Evolutionary conservation across 1,140 invertebrate species (phyloP).

Genomic region (Ips typographus): DNA sequence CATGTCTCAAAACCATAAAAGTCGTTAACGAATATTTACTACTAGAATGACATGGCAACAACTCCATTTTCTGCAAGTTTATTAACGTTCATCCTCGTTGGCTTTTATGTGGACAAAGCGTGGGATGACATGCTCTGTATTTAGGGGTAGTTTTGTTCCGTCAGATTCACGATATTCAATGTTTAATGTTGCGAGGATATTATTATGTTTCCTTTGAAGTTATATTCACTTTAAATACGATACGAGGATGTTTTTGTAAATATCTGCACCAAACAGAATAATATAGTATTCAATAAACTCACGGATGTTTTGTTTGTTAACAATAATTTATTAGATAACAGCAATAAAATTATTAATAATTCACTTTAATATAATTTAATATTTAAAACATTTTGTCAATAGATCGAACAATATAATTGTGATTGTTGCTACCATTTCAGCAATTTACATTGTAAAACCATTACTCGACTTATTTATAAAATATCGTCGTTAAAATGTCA

Average conservation of each 20-base stretch:
- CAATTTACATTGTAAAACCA: background rate
- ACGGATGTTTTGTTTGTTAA: background rate
- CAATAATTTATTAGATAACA: background rate
- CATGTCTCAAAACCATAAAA: conserved; percentile 6
- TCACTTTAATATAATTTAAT: background rate
- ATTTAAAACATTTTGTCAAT: too few species aligned
- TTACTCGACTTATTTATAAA: conserved; percentile 1
- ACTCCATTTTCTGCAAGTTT: background rate
- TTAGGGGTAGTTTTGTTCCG: background rate
- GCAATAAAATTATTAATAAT: background rate
- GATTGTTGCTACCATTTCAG: background rate
- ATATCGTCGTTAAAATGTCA: conserved; percentile 13
- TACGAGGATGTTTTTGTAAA: background rate
- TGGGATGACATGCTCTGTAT: background rate
- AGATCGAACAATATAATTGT: too few species aligned
- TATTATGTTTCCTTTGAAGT: background rate
- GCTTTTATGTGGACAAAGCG: conserved; percentile 3
- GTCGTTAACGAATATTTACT: conserved; percentile 7
- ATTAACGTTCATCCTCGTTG: background rate
- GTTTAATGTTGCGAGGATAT: background rate
- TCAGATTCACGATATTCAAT: background rate
- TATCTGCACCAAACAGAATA: background rate
- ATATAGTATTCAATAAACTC: background rate
- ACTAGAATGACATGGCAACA: background rate
- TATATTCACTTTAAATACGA: background rate